Conservation (phyloP, 2,888 invertebrate genomes). For the Eledone cirrhosa region DNA sequence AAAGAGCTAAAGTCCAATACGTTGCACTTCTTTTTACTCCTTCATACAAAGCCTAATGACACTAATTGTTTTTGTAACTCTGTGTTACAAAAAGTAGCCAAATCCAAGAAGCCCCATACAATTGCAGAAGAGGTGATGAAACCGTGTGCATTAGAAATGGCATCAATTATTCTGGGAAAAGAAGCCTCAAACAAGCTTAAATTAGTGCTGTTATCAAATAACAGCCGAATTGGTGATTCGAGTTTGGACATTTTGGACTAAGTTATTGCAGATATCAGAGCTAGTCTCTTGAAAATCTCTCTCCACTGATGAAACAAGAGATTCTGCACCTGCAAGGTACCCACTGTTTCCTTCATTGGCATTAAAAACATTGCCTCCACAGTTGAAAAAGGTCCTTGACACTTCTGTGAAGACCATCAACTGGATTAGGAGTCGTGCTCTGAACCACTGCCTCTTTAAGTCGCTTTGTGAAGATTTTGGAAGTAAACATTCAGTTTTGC, state of each 20-base stretch:
- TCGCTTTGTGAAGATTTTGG: conserved; percentile 1
- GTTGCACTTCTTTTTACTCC: no score
- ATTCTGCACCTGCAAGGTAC: neutral
- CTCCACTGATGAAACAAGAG: neutral
- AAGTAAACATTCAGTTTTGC: neutral
- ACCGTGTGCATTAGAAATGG: neutral
- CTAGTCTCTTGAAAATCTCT: neutral
- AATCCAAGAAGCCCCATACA: no score
- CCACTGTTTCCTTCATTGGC: neutral
- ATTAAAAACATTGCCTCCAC: neutral
- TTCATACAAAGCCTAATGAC: no score
- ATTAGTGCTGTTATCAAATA: conserved; percentile 2
- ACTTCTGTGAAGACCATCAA: conserved; percentile 2
- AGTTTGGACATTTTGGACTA: neutral
- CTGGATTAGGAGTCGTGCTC: no score
- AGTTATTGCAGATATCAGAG: neutral
- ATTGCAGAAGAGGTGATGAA: conserved; percentile 1
- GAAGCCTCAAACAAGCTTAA: conserved; percentile 2
- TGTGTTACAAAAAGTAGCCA: no score
- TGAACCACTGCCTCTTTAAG: neutral
- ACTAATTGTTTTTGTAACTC: no score
- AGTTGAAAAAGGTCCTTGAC: neutral
- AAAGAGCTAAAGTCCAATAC: no score
- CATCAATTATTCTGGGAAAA: neutral
- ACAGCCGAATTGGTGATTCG: neutral